A percentile compares a stretch with the other conserved stretches of the same genome.
Conservation (phyloP, 2,797 vertebrate species). For the Pangasius djambal region DNA sequence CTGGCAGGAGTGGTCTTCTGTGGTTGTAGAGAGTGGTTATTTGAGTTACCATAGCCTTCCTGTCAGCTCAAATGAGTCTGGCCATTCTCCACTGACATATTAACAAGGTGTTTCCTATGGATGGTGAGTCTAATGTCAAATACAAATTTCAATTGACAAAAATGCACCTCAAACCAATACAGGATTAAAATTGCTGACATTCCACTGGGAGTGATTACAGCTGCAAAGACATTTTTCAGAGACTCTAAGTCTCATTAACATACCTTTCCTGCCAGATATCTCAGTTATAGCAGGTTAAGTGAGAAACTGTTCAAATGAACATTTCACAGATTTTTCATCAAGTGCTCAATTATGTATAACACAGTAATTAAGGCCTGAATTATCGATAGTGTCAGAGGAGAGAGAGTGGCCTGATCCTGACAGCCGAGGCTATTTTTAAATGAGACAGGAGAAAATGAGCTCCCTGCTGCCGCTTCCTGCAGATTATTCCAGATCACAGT, state of each 20-base stretch:
- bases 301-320: conserved; percentile 54
- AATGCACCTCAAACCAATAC: not conserved
- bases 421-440: conserved; percentile 75
- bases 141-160: not conserved
- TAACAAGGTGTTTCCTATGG: not conserved
- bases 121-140: not conserved
- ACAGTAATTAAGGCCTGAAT: conserved; percentile 62
- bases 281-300: conserved; percentile 46
- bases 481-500: conserved; percentile 52
- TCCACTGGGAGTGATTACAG: not conserved
- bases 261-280: conserved; percentile 28
- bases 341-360: conserved; percentile 55
- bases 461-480: conserved; percentile 43
- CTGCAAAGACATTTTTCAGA: not conserved
- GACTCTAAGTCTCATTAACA: conserved; percentile 32
- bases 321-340: conserved; percentile 53
- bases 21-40: not conserved
- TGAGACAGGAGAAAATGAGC: conserved; percentile 49
- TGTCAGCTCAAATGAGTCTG: not conserved
- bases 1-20: not conserved
- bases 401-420: conserved; percentile 60
- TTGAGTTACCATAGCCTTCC: not conserved
- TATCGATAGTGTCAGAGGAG: conserved; percentile 45
- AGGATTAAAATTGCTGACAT: conserved; percentile 1
- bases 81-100: not conserved